These are phyloP conservation scores for Morpho achilles DNA, from an alignment of 2,888 invertebrate species.

Conservation along the genomic window DNA sequence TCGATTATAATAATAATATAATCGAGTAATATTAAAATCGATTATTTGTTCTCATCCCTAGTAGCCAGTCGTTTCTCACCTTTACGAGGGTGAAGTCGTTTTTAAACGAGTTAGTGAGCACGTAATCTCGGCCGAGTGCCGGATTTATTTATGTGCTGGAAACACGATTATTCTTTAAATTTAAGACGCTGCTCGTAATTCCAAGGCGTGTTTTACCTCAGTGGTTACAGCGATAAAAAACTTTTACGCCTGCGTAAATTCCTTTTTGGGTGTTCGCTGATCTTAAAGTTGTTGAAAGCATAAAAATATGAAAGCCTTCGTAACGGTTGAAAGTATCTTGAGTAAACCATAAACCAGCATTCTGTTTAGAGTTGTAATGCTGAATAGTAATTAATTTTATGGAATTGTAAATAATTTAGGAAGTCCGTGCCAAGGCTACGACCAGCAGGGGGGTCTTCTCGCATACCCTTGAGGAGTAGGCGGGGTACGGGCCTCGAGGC, in stretches of 20 bases:
- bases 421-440: too few species aligned
- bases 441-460: too few species aligned
- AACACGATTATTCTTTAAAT: constrained; percentile 34
- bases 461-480: too few species aligned
- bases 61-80: constrained; percentile 50
- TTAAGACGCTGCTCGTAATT: constrained; percentile 27
- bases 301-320: background rate
- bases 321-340: too few species aligned
- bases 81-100: constrained; percentile 64
- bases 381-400: too few species aligned
- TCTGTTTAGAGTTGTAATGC: too few species aligned
- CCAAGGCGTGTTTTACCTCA: constrained; percentile 22
- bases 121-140: constrained; percentile 54
- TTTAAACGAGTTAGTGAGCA: constrained; percentile 61
- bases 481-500: too few species aligned
- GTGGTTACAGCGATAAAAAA: constrained; percentile 24
- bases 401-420: too few species aligned
- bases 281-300: constrained; percentile 3
- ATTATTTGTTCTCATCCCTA: too few species aligned
- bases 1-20: too few species aligned
- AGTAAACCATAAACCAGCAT: too few species aligned
- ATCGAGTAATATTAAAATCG: too few species aligned
- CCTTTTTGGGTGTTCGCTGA: constrained; percentile 2
- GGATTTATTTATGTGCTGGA: constrained; percentile 36
- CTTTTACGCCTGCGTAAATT: constrained; percentile 8